Percentiles rank a stretch among this genome's conserved stretches.
Evolutionary conservation across 2,113 vertebrate species (phyloP).

Genomic region (Puma concolor): DNA sequence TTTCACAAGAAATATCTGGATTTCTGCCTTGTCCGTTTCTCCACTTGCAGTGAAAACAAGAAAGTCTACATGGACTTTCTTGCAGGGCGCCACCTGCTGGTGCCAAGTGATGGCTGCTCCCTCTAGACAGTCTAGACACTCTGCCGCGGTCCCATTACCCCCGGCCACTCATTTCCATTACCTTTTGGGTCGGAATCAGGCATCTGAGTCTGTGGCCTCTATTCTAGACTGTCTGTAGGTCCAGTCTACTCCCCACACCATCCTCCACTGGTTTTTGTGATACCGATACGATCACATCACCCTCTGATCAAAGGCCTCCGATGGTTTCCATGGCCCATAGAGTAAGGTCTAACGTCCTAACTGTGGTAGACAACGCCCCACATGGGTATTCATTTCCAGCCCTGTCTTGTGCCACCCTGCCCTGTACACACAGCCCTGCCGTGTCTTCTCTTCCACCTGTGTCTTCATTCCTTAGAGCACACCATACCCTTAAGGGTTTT

Average conservation of each 20-base stretch:
- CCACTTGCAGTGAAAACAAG: not conserved
- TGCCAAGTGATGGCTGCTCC: not conserved
- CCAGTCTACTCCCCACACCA: not conserved
- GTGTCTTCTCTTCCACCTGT: fast-evolving
- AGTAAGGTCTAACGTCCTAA: not conserved
- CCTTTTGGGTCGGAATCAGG: not conserved
- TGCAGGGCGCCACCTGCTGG: not conserved
- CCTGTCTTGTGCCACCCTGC: not conserved
- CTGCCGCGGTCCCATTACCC: not conserved
- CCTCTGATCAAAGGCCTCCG: not conserved
- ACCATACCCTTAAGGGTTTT: not conserved
- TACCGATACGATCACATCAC: not conserved
- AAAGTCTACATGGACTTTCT: not conserved
- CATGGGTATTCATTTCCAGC: not conserved
- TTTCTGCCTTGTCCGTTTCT: not conserved
- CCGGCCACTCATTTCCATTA: no score
- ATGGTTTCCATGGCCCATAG: not conserved
- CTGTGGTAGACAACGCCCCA: not conserved
- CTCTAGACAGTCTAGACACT: fast-evolving
- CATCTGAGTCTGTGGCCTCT: not conserved
- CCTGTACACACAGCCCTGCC: not conserved
- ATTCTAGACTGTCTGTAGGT: not conserved
- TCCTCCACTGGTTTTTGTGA: not conserved
- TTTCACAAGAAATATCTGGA: not conserved
- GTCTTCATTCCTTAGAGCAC: not conserved